A percentile compares a stretch with the other conserved stretches of the same genome.
These are phyloP conservation scores for Parnassius orleans DNA, from an alignment of 2,888 invertebrate genomes.

Conservation along the genomic window DNA sequence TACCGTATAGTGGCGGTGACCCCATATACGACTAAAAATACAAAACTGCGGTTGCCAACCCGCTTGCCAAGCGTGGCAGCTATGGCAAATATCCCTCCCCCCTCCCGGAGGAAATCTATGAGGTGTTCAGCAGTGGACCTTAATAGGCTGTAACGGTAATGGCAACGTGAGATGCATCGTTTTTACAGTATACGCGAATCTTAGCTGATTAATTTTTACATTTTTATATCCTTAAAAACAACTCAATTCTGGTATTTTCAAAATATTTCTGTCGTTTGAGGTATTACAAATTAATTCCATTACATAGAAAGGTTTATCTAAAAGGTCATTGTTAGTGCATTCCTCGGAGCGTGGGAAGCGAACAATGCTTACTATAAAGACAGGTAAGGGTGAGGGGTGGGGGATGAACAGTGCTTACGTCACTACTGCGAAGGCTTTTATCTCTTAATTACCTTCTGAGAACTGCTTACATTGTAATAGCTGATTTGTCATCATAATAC, in stretches of 20 bases:
- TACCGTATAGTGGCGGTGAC: too few relatives aligned
- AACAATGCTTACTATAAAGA: neutral
- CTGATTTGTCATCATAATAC: neutral
- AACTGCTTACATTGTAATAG: neutral
- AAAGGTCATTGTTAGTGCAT: constrained; percentile 2
- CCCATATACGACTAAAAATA: too few relatives aligned
- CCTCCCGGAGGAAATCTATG: too few relatives aligned
- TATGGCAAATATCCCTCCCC: too few relatives aligned
- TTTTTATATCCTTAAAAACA: too few relatives aligned
- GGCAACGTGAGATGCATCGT: too few relatives aligned
- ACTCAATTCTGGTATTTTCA: neutral
- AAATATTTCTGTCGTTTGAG: constrained; percentile 1
- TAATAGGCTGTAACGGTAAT: too few relatives aligned
- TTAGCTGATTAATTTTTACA: too few relatives aligned
- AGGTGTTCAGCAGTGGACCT: too few relatives aligned
- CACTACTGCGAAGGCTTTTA: constrained; percentile 2
- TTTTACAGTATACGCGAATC: too few relatives aligned
- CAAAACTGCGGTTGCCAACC: too few relatives aligned
- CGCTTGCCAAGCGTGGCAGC: too few relatives aligned
- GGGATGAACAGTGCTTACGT: constrained; percentile 1
- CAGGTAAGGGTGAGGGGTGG: constrained; percentile 2
- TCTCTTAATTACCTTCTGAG: constrained; percentile 14
- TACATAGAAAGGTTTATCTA: constrained; percentile 7
- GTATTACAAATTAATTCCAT: constrained; percentile 6
- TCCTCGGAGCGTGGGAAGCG: constrained; percentile 10